Conservation (phyloP, 2,797 vertebrate species). For the Amblyraja radiata region DNA sequence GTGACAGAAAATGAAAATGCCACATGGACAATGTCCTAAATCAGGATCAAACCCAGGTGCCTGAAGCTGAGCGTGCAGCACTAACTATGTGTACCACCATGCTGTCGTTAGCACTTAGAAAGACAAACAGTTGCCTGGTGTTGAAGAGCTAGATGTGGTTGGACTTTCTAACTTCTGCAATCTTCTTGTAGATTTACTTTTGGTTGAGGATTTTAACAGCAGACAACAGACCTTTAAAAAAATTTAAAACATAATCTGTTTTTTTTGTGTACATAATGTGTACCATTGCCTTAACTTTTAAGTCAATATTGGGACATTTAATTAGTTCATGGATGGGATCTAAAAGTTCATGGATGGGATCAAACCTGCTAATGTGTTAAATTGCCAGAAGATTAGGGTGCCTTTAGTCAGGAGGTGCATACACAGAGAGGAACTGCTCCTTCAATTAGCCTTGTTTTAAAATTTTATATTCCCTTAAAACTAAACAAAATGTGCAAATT, state of each 20-base stretch:
- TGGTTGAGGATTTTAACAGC: background rate
- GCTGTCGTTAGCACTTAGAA: background rate
- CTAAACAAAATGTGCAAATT: background rate
- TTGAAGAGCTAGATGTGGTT: conserved; percentile 9
- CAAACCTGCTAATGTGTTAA: background rate
- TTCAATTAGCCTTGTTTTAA: background rate
- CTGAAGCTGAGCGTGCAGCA: too few relatives aligned
- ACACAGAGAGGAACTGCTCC: background rate
- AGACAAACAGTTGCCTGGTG: background rate
- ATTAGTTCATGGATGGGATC: background rate
- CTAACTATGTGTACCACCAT: too few relatives aligned
- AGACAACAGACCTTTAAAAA: background rate
- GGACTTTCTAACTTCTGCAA: background rate
- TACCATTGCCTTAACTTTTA: background rate
- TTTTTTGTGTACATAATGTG: too few relatives aligned
- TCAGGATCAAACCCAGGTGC: too few relatives aligned
- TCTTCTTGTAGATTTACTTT: background rate
- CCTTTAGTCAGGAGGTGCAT: background rate
- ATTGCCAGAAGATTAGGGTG: background rate
- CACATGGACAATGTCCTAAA: too few relatives aligned
- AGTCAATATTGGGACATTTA: background rate
- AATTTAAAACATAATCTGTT: background rate
- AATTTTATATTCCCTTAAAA: background rate
- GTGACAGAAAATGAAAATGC: too few relatives aligned
- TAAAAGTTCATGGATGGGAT: background rate